Percentiles rank a stretch among this genome's conserved stretches.
phyloP scores from a whole-genome alignment of 1,140 invertebrate genomes.

The Cyrtorhinus lividipennis region DNA sequence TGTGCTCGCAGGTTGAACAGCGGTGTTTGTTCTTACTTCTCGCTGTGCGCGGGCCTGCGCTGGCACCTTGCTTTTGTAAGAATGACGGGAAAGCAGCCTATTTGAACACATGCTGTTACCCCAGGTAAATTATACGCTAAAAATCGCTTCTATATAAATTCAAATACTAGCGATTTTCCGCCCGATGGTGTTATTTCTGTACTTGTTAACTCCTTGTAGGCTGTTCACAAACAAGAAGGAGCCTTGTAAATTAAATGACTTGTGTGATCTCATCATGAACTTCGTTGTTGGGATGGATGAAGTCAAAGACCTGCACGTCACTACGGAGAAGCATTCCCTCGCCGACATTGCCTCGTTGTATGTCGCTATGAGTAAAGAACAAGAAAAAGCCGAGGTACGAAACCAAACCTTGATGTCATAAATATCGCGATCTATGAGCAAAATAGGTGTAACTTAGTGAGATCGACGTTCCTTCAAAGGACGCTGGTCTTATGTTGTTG shows the following conservation, averaged over 20 bases:
- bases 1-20: conserved; percentile 18
- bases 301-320: neutral
- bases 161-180: too few species aligned
- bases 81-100: conserved; percentile 14
- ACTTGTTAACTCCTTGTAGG: too few species aligned
- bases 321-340: conserved; percentile 19
- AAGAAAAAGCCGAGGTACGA: conserved; percentile 33
- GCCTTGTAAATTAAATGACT: conserved; percentile 3
- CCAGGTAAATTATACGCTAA: too few species aligned
- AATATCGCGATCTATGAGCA: too few species aligned
- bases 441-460: too few species aligned
- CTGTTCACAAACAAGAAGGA: neutral
- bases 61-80: conserved; percentile 18
- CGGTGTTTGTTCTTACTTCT: conserved; percentile 32
- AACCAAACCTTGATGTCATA: neutral
- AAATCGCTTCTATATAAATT: too few species aligned
- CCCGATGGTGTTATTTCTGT: too few species aligned
- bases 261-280: conserved; percentile 15
- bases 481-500: too few species aligned
- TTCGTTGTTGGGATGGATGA: conserved; percentile 11
- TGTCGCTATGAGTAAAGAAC: conserved; percentile 32
- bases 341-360: conserved; percentile 28
- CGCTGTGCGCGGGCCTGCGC: conserved; percentile 27
- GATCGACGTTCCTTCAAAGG: too few species aligned
- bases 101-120: neutral